These are phyloP conservation scores for Metalampra italica DNA, from an alignment of 2,888 invertebrate genomes.

Conservation along the genomic window DNA sequence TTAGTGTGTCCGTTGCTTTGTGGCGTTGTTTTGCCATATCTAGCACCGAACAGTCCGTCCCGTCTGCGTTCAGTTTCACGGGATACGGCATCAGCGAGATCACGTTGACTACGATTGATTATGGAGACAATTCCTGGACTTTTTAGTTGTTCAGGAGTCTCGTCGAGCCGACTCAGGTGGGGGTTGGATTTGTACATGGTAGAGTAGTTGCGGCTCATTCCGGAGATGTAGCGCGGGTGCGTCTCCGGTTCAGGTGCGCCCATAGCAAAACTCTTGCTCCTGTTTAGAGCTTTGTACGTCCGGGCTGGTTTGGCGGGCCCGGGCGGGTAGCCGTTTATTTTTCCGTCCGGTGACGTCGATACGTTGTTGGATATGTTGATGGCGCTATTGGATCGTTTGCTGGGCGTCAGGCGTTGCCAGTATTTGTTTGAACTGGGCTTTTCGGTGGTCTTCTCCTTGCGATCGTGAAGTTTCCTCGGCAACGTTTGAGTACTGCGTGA, in stretches of 20 bases:
- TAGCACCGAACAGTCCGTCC: constrained; percentile 74
- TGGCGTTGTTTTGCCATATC: constrained; percentile 77
- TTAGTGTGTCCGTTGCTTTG: constrained; percentile 70
- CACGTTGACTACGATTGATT: constrained; percentile 89
- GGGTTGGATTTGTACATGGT: constrained; percentile 88
- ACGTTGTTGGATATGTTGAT: constrained; percentile 81
- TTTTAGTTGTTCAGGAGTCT: constrained; percentile 85
- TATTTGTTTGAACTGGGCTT: constrained; percentile 67
- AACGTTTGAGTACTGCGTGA: constrained; percentile 85
- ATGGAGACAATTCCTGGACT: constrained; percentile 93
- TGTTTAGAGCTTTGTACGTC: constrained; percentile 85
- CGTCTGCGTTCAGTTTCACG: constrained; percentile 72
- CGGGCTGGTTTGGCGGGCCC: constrained; percentile 89
- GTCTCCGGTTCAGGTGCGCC: constrained; percentile 80
- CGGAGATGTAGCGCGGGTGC: constrained; percentile 66
- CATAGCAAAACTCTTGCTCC: constrained; percentile 92
- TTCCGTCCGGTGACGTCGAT: constrained; percentile 50
- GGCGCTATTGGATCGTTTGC: constrained; percentile 78
- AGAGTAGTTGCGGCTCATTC: constrained; percentile 70
- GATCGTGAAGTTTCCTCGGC: constrained; percentile 81
- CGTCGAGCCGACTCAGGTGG: constrained; percentile 84
- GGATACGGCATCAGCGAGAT: constrained; percentile 82
- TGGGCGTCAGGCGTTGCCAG: constrained; percentile 73
- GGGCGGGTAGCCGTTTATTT: constrained; percentile 69
- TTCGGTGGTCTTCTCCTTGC: constrained; percentile 63